phyloP scores from a whole-genome alignment of 1,140 invertebrate species.

The Halictus rubicundus region DNA sequence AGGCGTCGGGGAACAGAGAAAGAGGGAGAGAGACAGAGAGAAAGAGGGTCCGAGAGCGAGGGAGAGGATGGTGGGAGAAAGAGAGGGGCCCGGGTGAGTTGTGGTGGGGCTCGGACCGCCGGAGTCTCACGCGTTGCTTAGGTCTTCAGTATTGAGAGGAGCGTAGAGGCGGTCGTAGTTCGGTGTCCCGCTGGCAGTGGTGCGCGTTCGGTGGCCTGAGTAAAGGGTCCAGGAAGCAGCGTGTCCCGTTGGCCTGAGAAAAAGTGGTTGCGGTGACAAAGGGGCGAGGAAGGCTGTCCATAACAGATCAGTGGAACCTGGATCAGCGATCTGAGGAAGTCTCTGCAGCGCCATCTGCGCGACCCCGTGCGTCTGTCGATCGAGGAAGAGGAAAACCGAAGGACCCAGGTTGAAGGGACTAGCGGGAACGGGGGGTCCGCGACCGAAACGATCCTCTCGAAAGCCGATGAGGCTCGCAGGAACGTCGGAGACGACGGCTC shows the following conservation, averaged over 20 bases:
- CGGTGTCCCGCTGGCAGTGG: constrained; percentile 25
- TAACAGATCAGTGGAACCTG: no score
- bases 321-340: neutral
- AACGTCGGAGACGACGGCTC: constrained; percentile 29
- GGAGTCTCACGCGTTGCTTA: constrained; percentile 60
- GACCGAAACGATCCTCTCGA: constrained; percentile 16
- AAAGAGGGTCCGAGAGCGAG: no score
- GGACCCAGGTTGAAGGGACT: neutral
- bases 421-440: neutral
- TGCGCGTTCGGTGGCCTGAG: neutral
- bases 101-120: constrained; percentile 51
- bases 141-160: constrained; percentile 57
- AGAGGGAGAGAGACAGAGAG: constrained; percentile 21
- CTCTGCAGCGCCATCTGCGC: constrained; percentile 7
- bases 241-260: neutral
- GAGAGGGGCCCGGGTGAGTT: neutral
- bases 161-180: constrained; percentile 43
- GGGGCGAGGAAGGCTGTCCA: no score
- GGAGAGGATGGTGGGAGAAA: no score
- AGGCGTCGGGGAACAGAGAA: constrained; percentile 31
- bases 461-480: constrained; percentile 42
- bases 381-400: neutral
- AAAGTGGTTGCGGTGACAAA: no score
- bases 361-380: neutral
- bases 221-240: neutral